Evolutionary conservation across 2,797 vertebrate genomes (phyloP), one percentile per base, ranked within the genome.

Genomic region (Hippocampus kuda): DNA sequence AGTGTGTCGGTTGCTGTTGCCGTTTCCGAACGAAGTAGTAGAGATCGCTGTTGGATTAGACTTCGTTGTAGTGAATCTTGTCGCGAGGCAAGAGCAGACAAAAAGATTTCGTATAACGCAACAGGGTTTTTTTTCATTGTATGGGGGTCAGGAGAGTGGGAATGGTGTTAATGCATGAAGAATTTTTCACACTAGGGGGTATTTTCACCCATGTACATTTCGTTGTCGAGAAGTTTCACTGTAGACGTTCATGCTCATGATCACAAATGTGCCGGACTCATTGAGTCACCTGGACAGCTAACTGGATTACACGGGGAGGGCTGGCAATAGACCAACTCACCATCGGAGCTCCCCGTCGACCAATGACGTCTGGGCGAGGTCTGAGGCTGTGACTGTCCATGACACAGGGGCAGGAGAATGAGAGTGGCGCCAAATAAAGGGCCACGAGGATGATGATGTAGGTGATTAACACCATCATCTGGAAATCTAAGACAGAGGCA

Each of bases 351-450:
- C 97, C 97, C 0, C 93, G 89, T 67, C 94, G 93, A 15, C 95
- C 95, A 0, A 96, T 91, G 80, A 99, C 77, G 42, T 88, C 84
- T 0, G 97, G 97, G n/a, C 90, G 93, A 10, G 90, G 87, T 46
- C 85, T 90, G 73, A 99, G 92, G 68, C 88, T 82, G 68, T 87
- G 83, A 72, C 84, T 94, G 82, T 97, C 93, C 95, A 98, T 98
- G 78, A 99, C 91, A 86, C 97, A 99, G 68, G 96, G 95, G 41
- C 95, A 98, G 16, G 90, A 94, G 88, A 99, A 94, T 20, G 92
- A 87, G 72, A 99, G 92, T 0, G 97, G 96, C 0, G 87, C 87
- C 80, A 96, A 81, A 81, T 92, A 98, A 79, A 99, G 88, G 49
- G 89, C 90, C 75, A 95, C 75, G 10, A 95, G 91, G 30, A 93